phyloP scores from a whole-genome alignment of 2,888 invertebrate genomes.

The Drosophila quasianomalipes region DNA sequence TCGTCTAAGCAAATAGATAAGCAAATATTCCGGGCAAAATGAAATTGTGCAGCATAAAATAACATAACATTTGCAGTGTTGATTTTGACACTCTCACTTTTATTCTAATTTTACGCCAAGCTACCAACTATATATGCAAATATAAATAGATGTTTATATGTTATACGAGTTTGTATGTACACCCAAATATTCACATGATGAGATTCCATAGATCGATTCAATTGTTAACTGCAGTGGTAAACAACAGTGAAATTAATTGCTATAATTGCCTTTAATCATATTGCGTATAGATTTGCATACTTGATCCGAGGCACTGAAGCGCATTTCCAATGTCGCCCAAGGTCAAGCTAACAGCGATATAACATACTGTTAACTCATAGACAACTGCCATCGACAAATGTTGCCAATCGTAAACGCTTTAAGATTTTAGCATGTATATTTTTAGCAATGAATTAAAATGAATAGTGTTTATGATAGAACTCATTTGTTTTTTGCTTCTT shows the following conservation, averaged over 20 bases:
- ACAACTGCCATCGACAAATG: not conserved
- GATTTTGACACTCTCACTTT: constrained; percentile 39
- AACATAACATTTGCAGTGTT: constrained; percentile 10
- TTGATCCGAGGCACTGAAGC: constrained; percentile 25
- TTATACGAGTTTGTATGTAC: not conserved
- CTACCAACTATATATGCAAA: not conserved
- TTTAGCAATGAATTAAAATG: constrained; percentile 57
- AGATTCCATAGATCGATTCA: constrained; percentile 13
- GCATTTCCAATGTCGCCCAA: constrained; percentile 73
- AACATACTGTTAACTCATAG: constrained; percentile 36
- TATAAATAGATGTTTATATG: not conserved
- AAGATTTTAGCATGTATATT: constrained; percentile 46
- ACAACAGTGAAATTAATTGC: constrained; percentile 52
- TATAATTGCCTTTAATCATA: constrained; percentile 32
- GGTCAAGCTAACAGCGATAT: constrained; percentile 59
- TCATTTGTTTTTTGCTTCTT: constrained; percentile 38
- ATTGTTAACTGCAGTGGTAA: constrained; percentile 37
- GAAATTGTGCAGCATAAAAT: constrained; percentile 15
- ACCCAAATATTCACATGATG: not conserved
- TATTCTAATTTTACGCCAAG: constrained; percentile 9
- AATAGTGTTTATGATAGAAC: constrained; percentile 51
- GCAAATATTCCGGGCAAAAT: constrained; percentile 16
- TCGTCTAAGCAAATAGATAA: constrained; percentile 12
- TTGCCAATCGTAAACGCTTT: constrained; percentile 40
- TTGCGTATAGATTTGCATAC: constrained; percentile 37